These are phyloP conservation scores for Ploceus nigricollis DNA, from an alignment of 2,113 vertebrate species.

Conservation along the genomic window DNA sequence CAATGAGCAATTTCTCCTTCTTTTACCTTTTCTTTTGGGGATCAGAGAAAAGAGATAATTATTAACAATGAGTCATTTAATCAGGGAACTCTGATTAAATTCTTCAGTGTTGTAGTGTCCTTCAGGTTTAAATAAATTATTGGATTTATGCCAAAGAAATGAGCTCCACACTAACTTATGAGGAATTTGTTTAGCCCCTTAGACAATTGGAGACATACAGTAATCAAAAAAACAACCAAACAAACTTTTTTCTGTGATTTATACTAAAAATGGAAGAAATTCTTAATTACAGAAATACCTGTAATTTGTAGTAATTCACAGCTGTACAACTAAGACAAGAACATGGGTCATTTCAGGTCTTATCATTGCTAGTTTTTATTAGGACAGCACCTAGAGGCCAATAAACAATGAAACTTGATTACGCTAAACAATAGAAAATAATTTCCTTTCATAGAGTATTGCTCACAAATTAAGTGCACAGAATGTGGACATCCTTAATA, in stretches of 20 bases:
- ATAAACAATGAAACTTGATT: neutral
- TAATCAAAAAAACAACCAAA: neutral
- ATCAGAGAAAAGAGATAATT: neutral
- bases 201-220: neutral
- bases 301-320: neutral
- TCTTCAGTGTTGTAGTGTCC: neutral
- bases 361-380: neutral
- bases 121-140: neutral
- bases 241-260: neutral
- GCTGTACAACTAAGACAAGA: neutral
- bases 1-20: neutral
- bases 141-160: neutral
- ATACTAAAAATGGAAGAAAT: neutral
- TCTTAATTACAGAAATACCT: neutral
- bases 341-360: neutral
- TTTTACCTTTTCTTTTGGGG: neutral
- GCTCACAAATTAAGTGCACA: neutral
- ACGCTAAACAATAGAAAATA: neutral
- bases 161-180: neutral
- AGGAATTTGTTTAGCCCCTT: neutral
- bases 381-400: neutral
- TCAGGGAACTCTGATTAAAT: neutral
- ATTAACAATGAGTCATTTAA: neutral
- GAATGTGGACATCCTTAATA: accelerated
- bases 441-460: neutral